phyloP scores from a whole-genome alignment of 2,888 invertebrate genomes.

The Lasiommata megera region DNA sequence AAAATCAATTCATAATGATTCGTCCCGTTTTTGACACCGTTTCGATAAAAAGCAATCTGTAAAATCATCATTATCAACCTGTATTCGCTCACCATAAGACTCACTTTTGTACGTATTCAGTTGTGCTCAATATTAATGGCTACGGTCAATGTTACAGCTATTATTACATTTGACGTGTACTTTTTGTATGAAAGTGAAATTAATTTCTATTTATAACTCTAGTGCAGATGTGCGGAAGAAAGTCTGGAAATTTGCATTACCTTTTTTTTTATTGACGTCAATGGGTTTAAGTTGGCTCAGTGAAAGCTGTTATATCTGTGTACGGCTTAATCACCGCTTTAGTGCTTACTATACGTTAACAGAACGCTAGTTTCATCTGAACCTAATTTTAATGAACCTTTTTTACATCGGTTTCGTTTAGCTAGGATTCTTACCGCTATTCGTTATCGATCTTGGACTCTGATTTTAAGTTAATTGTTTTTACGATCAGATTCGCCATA shows the following conservation, averaged over 20 bases:
- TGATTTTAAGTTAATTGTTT: no score
- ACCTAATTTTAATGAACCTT: not conserved
- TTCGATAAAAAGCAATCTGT: not conserved
- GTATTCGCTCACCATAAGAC: not conserved
- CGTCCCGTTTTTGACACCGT: not conserved
- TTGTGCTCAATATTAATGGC: constrained; percentile 1
- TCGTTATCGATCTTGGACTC: no score
- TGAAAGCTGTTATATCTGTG: constrained; percentile 25
- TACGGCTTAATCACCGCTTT: constrained; percentile 14
- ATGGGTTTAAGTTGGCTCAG: constrained; percentile 9
- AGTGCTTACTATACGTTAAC: not conserved
- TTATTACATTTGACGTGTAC: constrained; percentile 19
- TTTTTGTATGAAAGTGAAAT: constrained; percentile 29
- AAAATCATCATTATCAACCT: not conserved
- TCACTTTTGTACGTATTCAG: not conserved
- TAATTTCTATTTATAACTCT: constrained; percentile 19
- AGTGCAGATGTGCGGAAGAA: constrained; percentile 24
- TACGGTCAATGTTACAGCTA: constrained; percentile 24
- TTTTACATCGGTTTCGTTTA: not conserved
- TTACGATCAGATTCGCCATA: no score
- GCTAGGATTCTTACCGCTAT: not conserved
- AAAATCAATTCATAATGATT: not conserved
- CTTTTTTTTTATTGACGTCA: constrained; percentile 22
- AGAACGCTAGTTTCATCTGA: not conserved
- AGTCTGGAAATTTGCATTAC: constrained; percentile 18